Evolutionary conservation across 2,113 vertebrate species (phyloP).

Genomic region (Eulemur macaco): DNA sequence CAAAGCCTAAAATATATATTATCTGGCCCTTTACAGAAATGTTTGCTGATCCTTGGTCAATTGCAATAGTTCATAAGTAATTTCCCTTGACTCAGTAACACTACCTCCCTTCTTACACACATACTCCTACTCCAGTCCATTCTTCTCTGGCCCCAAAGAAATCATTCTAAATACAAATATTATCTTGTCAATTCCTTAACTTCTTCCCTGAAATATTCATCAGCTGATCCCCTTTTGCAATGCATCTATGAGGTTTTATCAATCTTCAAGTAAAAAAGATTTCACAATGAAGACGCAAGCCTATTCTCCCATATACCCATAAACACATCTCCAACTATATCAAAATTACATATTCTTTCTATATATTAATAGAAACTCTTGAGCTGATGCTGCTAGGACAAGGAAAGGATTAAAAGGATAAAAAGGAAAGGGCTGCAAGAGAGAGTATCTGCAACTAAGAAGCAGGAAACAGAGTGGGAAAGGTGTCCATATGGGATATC

Average conservation of each 20-base stretch:
- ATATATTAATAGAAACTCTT: background rate
- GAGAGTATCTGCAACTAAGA: background rate
- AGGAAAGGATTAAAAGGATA: background rate
- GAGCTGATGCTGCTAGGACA: background rate
- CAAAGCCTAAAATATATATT: slow-evolving; percentile 7
- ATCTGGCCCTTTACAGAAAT: background rate
- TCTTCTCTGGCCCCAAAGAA: background rate
- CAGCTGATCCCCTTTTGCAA: background rate
- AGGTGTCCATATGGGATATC: background rate
- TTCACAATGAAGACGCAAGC: background rate
- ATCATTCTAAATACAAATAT: background rate
- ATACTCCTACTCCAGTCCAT: background rate
- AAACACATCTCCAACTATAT: background rate
- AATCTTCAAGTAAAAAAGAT: background rate
- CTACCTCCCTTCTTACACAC: background rate
- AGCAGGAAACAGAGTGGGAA: background rate
- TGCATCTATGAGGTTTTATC: background rate
- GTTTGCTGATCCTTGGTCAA: background rate
- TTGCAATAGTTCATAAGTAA: background rate
- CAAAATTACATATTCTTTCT: background rate
- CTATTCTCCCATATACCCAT: background rate
- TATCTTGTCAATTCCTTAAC: background rate
- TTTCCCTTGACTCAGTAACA: background rate
- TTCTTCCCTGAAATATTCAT: slow-evolving; percentile 15
- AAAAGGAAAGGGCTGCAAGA: background rate